phyloP scores from a whole-genome alignment of 2,113 vertebrate genomes.

The Austrofundulus limnaeus region DNA sequence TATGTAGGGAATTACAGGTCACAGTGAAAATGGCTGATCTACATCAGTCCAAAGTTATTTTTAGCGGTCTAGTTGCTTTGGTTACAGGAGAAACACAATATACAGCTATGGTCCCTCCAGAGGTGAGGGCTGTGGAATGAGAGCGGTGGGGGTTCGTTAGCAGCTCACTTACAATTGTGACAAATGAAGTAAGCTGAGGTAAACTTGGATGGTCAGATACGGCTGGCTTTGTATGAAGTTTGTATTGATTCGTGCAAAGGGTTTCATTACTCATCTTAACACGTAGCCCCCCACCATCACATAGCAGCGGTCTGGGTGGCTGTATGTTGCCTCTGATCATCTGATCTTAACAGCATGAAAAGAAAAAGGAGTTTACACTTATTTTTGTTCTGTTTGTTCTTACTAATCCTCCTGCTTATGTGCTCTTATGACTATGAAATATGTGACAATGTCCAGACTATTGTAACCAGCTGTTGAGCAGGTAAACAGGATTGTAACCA shows the following conservation, averaged over 20 bases:
- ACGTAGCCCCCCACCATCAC: not conserved
- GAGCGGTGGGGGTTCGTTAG: constrained; percentile 22
- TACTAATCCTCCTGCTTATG: no score
- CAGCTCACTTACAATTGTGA: constrained; percentile 24
- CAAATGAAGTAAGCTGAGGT: constrained; percentile 32
- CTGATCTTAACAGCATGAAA: not conserved
- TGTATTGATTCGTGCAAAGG: constrained; percentile 3
- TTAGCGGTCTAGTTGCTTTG: constrained; percentile 80
- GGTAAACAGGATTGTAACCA: not conserved
- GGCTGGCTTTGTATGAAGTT: constrained; percentile 15
- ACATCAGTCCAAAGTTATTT: constrained; percentile 76
- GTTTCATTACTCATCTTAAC: constrained; percentile 28
- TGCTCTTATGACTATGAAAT: not conserved
- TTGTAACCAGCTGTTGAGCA: not conserved
- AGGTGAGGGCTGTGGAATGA: constrained; percentile 59
- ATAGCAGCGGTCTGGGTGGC: not conserved
- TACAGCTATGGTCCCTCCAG: constrained; percentile 56
- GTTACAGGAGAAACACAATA: constrained; percentile 76
- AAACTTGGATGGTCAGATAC: constrained; percentile 25
- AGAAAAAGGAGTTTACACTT: not conserved
- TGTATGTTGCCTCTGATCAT: not conserved
- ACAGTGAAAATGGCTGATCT: constrained; percentile 73
- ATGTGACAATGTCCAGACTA: not conserved
- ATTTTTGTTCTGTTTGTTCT: no score
- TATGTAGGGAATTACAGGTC: constrained; percentile 71